Percentiles rank a stretch among this genome's conserved stretches.
Evolutionary conservation across 2,888 invertebrate species (phyloP).

Genomic region (Pachycephus smyrnensis): DNA sequence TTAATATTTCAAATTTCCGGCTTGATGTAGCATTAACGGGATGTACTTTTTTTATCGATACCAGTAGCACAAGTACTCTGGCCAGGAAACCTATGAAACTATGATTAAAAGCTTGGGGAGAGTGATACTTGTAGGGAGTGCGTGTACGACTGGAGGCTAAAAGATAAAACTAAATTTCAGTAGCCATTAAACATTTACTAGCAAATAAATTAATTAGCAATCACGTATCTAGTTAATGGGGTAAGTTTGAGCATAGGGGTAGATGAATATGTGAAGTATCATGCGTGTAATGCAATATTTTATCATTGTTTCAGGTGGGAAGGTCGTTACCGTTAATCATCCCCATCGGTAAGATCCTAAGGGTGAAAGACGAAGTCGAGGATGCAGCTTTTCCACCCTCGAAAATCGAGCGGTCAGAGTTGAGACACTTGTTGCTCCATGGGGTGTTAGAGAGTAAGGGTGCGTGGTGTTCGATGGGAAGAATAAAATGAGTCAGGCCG

Average conservation of each 20-base stretch:
- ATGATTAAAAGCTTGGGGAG: no score
- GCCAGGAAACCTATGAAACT: not conserved
- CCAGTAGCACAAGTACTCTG: not conserved
- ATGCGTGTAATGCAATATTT: not conserved
- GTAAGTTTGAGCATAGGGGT: not conserved
- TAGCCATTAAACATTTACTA: no score
- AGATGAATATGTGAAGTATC: not conserved
- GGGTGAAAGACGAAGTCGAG: not conserved
- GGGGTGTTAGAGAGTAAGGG: conserved; percentile 19
- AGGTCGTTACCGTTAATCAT: not conserved
- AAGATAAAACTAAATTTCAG: no score
- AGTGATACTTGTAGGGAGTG: no score
- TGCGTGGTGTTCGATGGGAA: conserved; percentile 5
- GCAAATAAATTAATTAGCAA: no score
- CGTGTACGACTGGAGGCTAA: no score
- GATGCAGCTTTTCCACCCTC: conserved; percentile 25
- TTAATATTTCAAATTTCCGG: not conserved
- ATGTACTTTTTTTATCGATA: not conserved
- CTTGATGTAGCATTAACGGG: not conserved
- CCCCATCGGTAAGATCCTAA: not conserved
- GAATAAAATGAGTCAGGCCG: conserved; percentile 23
- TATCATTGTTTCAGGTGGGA: not conserved
- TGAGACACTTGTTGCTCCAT: conserved; percentile 42
- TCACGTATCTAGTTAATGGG: no score
- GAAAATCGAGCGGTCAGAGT: conserved; percentile 37